These are phyloP conservation scores for Cataglyphis hispanica DNA, from an alignment of 1,140 invertebrate species.

Conservation along the genomic window DNA sequence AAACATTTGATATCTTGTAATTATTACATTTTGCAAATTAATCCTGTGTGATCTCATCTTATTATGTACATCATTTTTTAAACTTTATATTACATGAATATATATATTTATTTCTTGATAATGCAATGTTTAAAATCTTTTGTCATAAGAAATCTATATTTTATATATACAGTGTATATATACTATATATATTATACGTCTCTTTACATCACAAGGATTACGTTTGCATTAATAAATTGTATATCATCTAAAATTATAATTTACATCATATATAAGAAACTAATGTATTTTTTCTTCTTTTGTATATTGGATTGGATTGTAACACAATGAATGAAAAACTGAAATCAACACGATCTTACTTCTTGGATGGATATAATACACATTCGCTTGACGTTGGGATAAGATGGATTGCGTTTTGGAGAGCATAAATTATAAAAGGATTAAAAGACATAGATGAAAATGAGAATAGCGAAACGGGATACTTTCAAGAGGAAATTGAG, in stretches of 20 bases:
- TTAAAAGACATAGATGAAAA: slow-evolving; percentile 75
- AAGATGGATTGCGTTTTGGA: slow-evolving; percentile 82
- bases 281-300: slow-evolving; percentile 88
- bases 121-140: background rate
- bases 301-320: slow-evolving; percentile 87
- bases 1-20: slow-evolving; percentile 69
- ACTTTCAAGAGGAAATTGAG: slow-evolving; percentile 80
- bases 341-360: slow-evolving; percentile 86
- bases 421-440: slow-evolving; percentile 79
- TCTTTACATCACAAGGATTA: slow-evolving; percentile 67
- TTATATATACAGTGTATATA: background rate
- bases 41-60: slow-evolving; percentile 67
- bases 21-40: slow-evolving; percentile 70
- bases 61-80: background rate
- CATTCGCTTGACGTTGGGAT: slow-evolving; percentile 83
- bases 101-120: background rate
- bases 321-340: slow-evolving; percentile 87
- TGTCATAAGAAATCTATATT: slow-evolving; percentile 13
- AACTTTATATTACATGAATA: background rate
- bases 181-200: background rate
- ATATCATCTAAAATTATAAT: slow-evolving; percentile 72
- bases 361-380: slow-evolving; percentile 86
- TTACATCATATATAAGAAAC: slow-evolving; percentile 80
- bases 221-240: slow-evolving; percentile 73
- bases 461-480: slow-evolving; percentile 76